Base-by-base conservation (phyloP, 2,888 invertebrate genomes). In the Tenthredo scrophulariae region DNA sequence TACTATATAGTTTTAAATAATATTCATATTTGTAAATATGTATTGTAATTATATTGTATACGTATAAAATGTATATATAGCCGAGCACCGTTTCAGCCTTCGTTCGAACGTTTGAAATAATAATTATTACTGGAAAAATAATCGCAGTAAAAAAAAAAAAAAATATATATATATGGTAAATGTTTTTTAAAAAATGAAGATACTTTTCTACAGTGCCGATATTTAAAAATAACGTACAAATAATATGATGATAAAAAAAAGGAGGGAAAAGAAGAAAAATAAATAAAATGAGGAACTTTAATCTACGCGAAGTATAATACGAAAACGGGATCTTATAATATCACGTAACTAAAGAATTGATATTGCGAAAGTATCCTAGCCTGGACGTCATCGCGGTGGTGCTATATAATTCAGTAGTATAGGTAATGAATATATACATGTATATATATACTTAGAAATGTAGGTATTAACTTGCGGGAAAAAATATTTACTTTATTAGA, bases 401-500 rank as follows among this genome's bases (percentile, higher is more conserved):
- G 50, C 50, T 50, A 50, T n/a, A 50, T 50, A 50, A 50, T 50
- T 18, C 50, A 50, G 50, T 5, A n/a, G 40, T 50, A 37, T 33
- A 33, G 33, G 33, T 33, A 33, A 33, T 33, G n/a, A n/a, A 33
- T 33, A 37, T 37, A 37, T 50, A 5, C 4, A 6, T 50, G 7
- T 54, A 7, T 18, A 50, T 50, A 5, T 18, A 54, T 54, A 6
- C 7, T 3, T 46, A 46, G 46, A 46, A 46, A 54, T n/a, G n/a
- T 54, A n/a, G 7, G n/a, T 54, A 54, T 54, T 0, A n/a, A n/a
- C 18, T 54, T n/a, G 54, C 2, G 7, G n/a, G 6, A 54, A 54
- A 54, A 54, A 54, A 54, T 54, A 54, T 54, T 54, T 62, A 67
- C 67, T 67, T 67, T 33, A 67, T 67, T 67, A 67, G 33, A 67